Evolutionary conservation across 2,888 invertebrate genomes (phyloP), one percentile per base, ranked within the genome.

Genomic region (Pachycephus smyrnensis): DNA sequence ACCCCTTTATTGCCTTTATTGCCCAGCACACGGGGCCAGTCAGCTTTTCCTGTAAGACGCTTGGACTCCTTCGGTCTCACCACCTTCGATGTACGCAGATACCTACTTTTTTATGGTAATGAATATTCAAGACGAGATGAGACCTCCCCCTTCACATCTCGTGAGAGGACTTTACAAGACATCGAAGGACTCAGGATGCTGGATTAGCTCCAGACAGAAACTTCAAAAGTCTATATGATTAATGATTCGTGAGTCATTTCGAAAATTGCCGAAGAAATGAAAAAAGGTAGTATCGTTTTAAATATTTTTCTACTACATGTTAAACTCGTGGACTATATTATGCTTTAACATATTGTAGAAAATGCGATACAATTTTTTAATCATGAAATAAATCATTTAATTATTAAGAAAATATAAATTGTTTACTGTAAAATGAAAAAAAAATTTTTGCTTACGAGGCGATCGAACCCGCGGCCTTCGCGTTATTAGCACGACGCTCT

Each of bases 401-500:
- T 69, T 6, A 30, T 12, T 32, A 32, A 69, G 69, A 11, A 11
- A 11, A 31, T 69, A 69, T 69, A 30, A 69, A 40, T 15, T 40
- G 15, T 15, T 15, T 40, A 15, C 2, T 6, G 6, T 69, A 69
- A 32, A 69, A 69, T 6, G 30, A 69, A 69, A 69, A 30, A 69
- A 69, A 69, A 69, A 30, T 1, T 6, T 69, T 9, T n/a, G 23
- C 30, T 32, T 32, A 85, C 88, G 86, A 79, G 87, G 88, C 88
- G 86, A 89, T 89, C 87, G 89, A 89, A 89, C 88, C 87, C 87
- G 82, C 88, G 88, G 88, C 87, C 86, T 88, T 88, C 86, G 87
- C 88, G 88, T 88, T 89, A 88, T 88, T 89, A 89, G 87, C 87
- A 88, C 88, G 87, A 88, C 86, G 88, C 87, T 89, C 88, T 88